Base-by-base conservation (phyloP, 2,797 vertebrate genomes). In the Siniperca scherzeri region DNA sequence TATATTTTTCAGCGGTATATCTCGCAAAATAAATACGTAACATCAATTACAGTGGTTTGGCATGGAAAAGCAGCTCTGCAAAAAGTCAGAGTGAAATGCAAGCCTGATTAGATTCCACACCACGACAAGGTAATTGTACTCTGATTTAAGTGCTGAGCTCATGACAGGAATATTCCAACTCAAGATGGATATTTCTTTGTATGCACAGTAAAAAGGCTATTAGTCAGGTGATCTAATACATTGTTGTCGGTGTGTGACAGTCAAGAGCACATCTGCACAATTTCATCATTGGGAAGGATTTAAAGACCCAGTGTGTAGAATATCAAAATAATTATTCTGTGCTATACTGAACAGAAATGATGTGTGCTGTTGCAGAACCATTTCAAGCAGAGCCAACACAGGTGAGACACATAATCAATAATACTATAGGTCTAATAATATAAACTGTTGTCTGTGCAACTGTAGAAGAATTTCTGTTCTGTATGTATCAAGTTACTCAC, bases 131-230 rank as follows among this genome's bases (percentile, higher is more conserved):
- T 67, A 70, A 72, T 74, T 74, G 69, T 74, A 13, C 67, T 52
- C 2, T 48, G 69, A 77, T 69, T 77, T 69, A 61, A 81, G 60
- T 12, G 65, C n/a, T 27, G 52, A 67, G 69, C 19, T 78, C 52
- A 52, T 61, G 77, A 73, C 75, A 61, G 38, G 30, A 46, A 38
- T 8, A 40, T 30, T 84, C 36, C 57, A 27, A 38, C 8, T 30
- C 19, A 7, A 79, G 73, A 85, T 48, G 66, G 57, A 83, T 76
- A 74, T 62, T 44, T 77, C 74, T 83, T 76, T 53, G 36, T 71
- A 21, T 21, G 36, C 44, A 16, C 72, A 56, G 22, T 59, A 55
- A 75, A 76, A 67, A 71, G 30, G 25, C 69, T 12, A 60, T 87
- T 80, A 75, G 60, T 70, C 55, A 77, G 25, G 6, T 44, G 56